Conservation (phyloP, 2,797 vertebrate genomes). For the Buceros bicornis region DNA sequence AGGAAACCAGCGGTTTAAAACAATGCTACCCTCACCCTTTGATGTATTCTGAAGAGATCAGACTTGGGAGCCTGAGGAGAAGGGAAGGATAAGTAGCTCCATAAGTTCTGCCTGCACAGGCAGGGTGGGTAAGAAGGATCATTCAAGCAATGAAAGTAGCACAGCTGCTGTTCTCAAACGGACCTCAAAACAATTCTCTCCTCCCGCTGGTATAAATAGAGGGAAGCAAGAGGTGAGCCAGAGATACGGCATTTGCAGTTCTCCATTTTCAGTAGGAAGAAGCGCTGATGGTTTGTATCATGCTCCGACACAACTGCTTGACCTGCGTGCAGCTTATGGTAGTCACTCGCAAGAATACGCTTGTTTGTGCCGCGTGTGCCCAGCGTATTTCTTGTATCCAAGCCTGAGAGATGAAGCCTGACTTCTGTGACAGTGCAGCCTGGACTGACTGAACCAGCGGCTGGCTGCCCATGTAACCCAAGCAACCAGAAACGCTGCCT, state of each 20-base stretch:
- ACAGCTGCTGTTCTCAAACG: neutral
- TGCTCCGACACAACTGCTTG: neutral
- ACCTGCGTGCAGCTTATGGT: conserved; percentile 37
- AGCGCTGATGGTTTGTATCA: neutral
- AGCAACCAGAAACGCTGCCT: neutral
- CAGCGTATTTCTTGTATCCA: neutral
- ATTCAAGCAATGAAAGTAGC: neutral
- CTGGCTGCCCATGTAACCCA: neutral
- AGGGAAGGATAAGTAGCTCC: neutral
- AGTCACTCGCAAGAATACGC: neutral
- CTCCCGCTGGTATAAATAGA: neutral
- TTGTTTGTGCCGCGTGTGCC: neutral
- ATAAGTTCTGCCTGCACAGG: neutral
- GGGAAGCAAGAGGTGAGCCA: conserved; percentile 15
- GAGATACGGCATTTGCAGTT: neutral
- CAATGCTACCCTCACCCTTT: neutral
- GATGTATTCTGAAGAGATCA: neutral
- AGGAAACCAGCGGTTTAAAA: conserved; percentile 15
- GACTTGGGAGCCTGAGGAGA: neutral
- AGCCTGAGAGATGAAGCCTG: neutral
- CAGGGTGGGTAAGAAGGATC: neutral
- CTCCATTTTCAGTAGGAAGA: conserved; percentile 2
- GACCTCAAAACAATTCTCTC: neutral
- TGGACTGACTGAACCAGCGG: neutral
- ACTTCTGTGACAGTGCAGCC: neutral